Evolutionary conservation across 35 echinoderm and acorn worm species (phyloP), one percentile per base, ranked within the genome.

Genomic region (Hemicentrotus pulcherrimus): DNA sequence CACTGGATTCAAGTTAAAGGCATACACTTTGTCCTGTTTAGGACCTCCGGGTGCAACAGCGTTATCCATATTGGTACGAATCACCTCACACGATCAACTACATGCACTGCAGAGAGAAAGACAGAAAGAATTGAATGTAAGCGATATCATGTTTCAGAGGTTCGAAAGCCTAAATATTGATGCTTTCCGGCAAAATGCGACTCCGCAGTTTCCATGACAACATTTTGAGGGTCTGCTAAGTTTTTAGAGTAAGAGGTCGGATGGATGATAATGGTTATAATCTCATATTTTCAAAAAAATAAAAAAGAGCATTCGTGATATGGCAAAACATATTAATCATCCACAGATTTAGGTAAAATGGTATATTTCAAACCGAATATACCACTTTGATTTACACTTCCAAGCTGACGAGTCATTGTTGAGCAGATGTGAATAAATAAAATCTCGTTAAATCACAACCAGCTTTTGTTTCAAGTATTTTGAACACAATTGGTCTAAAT

Each of bases 1-100:
- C 32, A 93, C 91, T n/a, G 91, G 91, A 47, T 93, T 93, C 91
- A 93, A 52, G 48, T 93, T 93, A 93, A 93, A 93, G n/a, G 91
- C 91, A 93, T 93, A 93, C 10, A 93, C 47, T 28, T 93, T 93
- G n/a, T 93, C 91, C 91, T 93, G 91, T 14, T 46, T 93, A 31
- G 91, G 46, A 48, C 91, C 91, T 93, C 91, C 91, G 46, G 91
- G 91, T 50, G 91, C 91, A 15, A 93, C 91, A 31, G 91, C 91
- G 91, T 93, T 93, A 93, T 93, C 91, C 91, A 93, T 93, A 31
- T 31, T 58, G 88, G 32, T 90, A 90, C 30, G 32, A 18, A 47
- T 31, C 10, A 47, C 18, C 6, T 12, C 32, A 19, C 46, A 93
- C 91, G 48, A 58, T 47, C 91, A 93, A 18, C 46, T 47, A 93